Evolutionary conservation across 1,140 invertebrate genomes (phyloP), one percentile per base, ranked within the genome.

Genomic region (Philotrypesis tridentata): DNA sequence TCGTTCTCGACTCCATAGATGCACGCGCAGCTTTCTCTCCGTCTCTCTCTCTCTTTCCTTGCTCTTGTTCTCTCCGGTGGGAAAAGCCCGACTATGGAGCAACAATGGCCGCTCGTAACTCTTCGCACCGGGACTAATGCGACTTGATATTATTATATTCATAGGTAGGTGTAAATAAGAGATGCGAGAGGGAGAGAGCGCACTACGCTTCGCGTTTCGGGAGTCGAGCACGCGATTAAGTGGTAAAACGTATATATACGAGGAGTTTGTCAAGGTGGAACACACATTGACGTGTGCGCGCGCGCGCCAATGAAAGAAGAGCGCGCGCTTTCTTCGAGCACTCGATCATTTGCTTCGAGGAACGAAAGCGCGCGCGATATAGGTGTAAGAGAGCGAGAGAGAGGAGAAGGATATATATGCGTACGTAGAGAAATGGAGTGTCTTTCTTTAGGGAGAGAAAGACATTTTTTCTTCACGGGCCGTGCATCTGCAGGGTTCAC

Each of bases 81-180:
- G 84, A 86, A 86, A 86, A 25, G 14, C n/a, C 61, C n/a, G n/a
- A n/a, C 0, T 14, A 21, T 17, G 70, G 33, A 63, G 40, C 65
- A 82, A 85, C 80, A 84, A 85, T 85, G 82, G 65, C 31, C 14
- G 37, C 61, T 83, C 84, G 65, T 84, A 85, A 85, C 80, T 85
- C 65, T 67, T 27, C 74, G 55, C 37, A 31, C 37, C 82, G 83
- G 37, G 80, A 84, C 86, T 85, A 87, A 87, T 85, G 79, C 79
- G 73, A 75, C 48, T 55, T 68, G 82, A 79, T 85, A 85, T 85
- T 82, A 78, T 82, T 82, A 61, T 72, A 43, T 33, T 63, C 74
- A 27, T 83, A 76, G 71, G 76, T 84, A 84, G 75, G 63, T 84
- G 80, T 83, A 84, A 85, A 85, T 85, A 86, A 82, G 65, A 67